These are phyloP conservation scores for Macrostomum lignano DNA, from an alignment of 1,140 invertebrate species.

Conservation along the genomic window DNA sequence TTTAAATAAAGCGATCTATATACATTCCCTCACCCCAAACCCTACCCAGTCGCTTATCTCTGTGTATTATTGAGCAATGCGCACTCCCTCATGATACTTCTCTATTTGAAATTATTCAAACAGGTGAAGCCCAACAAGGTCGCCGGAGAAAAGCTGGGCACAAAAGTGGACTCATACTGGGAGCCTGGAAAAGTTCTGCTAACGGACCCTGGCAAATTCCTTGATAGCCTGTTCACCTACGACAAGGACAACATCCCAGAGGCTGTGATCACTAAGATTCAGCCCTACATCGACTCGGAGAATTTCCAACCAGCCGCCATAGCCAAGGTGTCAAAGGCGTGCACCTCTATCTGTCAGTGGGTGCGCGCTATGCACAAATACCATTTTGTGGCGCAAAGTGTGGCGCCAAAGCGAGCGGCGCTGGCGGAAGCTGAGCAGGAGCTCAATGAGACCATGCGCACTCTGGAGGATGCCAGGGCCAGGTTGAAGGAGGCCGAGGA, in stretches of 20 bases:
- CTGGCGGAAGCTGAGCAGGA: constrained; percentile 18
- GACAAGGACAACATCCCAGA: constrained; percentile 41
- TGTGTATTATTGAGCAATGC: too few relatives aligned
- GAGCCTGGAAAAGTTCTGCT: constrained; percentile 45
- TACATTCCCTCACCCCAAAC: too few relatives aligned
- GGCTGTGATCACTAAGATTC: constrained; percentile 21
- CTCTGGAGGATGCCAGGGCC: constrained; percentile 20
- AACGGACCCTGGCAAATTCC: constrained; percentile 44
- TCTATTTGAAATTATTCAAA: too few relatives aligned
- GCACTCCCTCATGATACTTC: too few relatives aligned
- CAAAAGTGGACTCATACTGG: constrained; percentile 36
- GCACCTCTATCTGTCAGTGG: constrained; percentile 63
- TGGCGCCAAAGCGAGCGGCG: constrained; percentile 26
- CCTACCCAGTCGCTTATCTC: too few relatives aligned
- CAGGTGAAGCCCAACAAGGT: constrained; percentile 37
- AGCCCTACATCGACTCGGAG: constrained; percentile 42
- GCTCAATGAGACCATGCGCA: constrained; percentile 21
- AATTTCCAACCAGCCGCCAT: constrained; percentile 29
- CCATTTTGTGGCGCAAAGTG: constrained; percentile 24
- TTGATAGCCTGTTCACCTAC: constrained; percentile 50
- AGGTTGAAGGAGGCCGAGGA: constrained; percentile 23
- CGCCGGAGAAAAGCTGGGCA: constrained; percentile 29
- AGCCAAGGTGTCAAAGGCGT: constrained; percentile 50
- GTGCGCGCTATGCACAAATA: constrained; percentile 58
- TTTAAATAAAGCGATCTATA: too few relatives aligned